Conservation (phyloP, 2,113 vertebrate species). For the Stegastes partitus region DNA sequence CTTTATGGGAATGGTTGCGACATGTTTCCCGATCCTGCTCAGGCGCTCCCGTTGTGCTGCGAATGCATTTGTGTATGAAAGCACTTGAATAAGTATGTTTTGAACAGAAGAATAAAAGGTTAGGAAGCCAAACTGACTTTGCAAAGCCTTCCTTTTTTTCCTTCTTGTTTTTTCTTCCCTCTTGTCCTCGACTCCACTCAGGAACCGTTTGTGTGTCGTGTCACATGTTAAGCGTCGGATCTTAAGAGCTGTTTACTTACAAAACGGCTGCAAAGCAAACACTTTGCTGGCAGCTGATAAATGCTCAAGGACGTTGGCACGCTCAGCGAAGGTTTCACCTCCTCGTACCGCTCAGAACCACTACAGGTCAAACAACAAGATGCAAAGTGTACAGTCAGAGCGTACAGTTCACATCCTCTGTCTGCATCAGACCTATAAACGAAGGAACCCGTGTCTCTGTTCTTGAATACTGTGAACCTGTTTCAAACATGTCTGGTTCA, state of each 20-base stretch:
- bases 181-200: slow-evolving; percentile 32
- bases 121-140: slow-evolving; percentile 41
- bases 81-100: slow-evolving; percentile 41
- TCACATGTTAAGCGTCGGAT: background rate
- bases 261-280: background rate
- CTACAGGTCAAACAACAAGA: background rate
- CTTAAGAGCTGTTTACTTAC: background rate
- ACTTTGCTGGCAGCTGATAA: background rate
- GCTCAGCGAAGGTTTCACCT: background rate
- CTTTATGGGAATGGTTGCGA: slow-evolving; percentile 62
- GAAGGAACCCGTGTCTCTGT: too few species aligned
- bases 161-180: background rate
- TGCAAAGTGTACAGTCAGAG: background rate
- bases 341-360: background rate
- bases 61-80: slow-evolving; percentile 55
- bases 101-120: slow-evolving; percentile 36
- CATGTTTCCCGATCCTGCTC: slow-evolving; percentile 58
- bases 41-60: slow-evolving; percentile 42
- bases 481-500: too few species aligned
- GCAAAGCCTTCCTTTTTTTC: background rate
- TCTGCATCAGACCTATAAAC: too few species aligned
- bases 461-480: too few species aligned
- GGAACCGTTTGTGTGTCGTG: background rate
- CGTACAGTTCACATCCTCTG: background rate
- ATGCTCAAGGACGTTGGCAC: background rate